Evolutionary conservation across 2,888 invertebrate species (phyloP), one percentile per base, ranked within the genome.

Genomic region (Rhopalosiphum nymphaeae): DNA sequence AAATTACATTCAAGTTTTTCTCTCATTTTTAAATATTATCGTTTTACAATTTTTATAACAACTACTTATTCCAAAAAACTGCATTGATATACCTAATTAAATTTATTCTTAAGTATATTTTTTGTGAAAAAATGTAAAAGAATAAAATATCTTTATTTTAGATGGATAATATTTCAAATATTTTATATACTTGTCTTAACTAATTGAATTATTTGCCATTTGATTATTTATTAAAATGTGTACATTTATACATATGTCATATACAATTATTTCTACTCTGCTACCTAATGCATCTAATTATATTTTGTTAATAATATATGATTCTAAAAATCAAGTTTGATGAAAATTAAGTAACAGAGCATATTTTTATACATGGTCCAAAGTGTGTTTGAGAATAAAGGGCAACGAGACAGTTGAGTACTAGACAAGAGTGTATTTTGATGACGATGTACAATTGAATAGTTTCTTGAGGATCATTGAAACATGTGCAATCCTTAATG

Each of bases 381-480:
- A 42, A 84, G 91, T 85, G 56, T 56, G 53, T 91, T 91, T 85
- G 56, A 91, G 91, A 56, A 85, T 91, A 91, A 91, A 91, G 29
- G 56, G 42, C 91, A 29, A 85, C 91, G 56, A 91, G 56, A 85
- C 91, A 44, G 91, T 56, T n/a, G 91, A 91, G 91, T 85, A 84
- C 91, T 91, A 85, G 91, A 57, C 85, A 57, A 85, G 91, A 91
- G 85, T 61, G 46, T 90, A 91, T 85, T 91, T 91, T 91, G 53
- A 91, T 85, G 85, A 91, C 84, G 91, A 91, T 56, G 84, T 91
- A 84, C 56, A 91, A 44, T 57, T 91, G 85, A 85, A 91, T 91
- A 85, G 56, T 91, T 91, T 85, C 44, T 91, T 91, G 25, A 91
- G 91, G 56, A 85, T 85, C 91, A 29, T 91, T 91, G 91, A 91